Percentiles rank a stretch among this genome's conserved stretches.
Conservation (phyloP, 2,797 vertebrate species). For the Onychomys torridus region DNA sequence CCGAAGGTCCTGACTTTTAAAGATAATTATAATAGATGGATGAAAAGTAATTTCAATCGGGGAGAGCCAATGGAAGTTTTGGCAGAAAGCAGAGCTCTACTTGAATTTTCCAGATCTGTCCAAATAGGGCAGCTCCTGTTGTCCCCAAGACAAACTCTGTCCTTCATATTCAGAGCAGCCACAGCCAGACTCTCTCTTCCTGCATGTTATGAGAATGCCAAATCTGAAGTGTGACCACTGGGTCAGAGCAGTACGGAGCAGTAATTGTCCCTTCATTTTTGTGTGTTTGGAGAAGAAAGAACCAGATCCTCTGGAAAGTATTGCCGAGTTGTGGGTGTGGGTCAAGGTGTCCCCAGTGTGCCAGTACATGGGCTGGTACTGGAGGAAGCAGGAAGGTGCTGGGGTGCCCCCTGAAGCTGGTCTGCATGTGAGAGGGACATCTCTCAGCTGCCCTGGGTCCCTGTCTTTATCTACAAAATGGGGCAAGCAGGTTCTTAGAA, state of each 20-base stretch:
- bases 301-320: accelerated
- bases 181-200: background rate
- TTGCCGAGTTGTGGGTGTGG: accelerated
- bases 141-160: background rate
- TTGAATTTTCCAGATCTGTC: background rate
- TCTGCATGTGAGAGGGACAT: accelerated
- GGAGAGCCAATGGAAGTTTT: background rate
- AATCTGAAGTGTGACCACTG: background rate
- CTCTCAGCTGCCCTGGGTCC: background rate
- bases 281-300: background rate
- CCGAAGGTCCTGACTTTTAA: background rate
- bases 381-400: background rate
- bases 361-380: background rate
- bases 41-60: background rate
- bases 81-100: background rate
- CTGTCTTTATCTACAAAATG: background rate
- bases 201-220: background rate
- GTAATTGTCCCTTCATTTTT: background rate
- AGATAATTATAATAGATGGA: background rate
- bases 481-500: background rate
- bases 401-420: accelerated
- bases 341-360: background rate
- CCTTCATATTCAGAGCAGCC: background rate
- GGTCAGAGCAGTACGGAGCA: background rate
- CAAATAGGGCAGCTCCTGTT: background rate